Percentiles rank a stretch among this genome's conserved stretches.
Conservation (phyloP, 2,888 invertebrate species). For the Uloborus plumipes region DNA sequence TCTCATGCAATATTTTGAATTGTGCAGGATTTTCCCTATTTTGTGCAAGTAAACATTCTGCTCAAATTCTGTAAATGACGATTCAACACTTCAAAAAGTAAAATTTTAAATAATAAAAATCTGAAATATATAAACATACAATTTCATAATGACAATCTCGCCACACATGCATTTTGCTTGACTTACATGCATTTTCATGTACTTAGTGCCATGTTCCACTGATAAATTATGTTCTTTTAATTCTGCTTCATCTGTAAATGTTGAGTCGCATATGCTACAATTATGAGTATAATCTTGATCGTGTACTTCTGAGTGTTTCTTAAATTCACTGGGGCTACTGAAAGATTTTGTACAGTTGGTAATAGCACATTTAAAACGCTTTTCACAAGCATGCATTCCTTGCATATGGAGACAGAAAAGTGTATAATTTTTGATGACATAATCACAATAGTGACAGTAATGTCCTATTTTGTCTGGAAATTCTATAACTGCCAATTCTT, state of each 20-base stretch:
- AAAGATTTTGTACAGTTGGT: constrained; percentile 26
- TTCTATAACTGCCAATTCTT: constrained; percentile 11
- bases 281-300: constrained; percentile 29
- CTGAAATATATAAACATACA: neutral
- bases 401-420: constrained; percentile 56
- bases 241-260: constrained; percentile 63
- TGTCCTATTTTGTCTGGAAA: constrained; percentile 41
- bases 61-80: too few species aligned
- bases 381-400: constrained; percentile 42
- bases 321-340: constrained; percentile 25
- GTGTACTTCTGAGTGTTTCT: constrained; percentile 29
- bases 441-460: constrained; percentile 42
- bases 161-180: neutral
- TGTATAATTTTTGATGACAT: constrained; percentile 38
- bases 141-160: neutral
- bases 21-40: too few species aligned
- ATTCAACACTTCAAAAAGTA: too few species aligned
- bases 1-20: too few species aligned
- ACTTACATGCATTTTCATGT: constrained; percentile 64
- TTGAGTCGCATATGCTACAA: constrained; percentile 65
- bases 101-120: too few species aligned
- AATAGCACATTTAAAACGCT: constrained; percentile 37
- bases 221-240: constrained; percentile 64
- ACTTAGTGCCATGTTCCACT: constrained; percentile 65
- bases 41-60: too few species aligned